Evolutionary conservation across 2,888 invertebrate genomes (phyloP), one percentile per base, ranked within the genome.

Genomic region (Mythimna albipuncta): DNA sequence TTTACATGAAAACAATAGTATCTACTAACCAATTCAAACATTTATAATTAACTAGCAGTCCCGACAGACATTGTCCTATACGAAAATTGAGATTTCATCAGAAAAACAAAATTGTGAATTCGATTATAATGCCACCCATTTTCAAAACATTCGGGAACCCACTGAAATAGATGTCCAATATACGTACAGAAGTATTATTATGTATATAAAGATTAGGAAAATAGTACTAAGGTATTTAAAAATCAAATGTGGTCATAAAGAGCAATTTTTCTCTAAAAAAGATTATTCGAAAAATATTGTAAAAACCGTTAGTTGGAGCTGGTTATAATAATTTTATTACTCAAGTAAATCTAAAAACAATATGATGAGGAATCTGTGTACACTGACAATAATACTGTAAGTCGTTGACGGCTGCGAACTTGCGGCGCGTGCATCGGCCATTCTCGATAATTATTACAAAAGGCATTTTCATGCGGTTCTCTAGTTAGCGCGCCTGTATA

Each of bases 381-480:
- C 64, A 35, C 52, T 68, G 19, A 59, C 67, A 64, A 59, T 64
- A 58, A 57, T 44, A 64, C n/a, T 47, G 54, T 38, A 59, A 72
- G 75, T 84, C 83, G 54, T 63, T 66, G 65, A 74, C 64, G 67
- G 59, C 7, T 1, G 64, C 26, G 26, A 26, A 26, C 26, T 2
- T 26, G 26, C 65, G 63, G 69, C 72, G 69, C 64, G 79, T 81
- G 13, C 44, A 69, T 57, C 62, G 67, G 61, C 63, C 9, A 38
- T 81, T 70, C 64, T 69, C 59, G 54, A 64, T 57, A 26, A 26
- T 26, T 47, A 78, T 69, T 64, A 59, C 72, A 64, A 52, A 59
- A 65, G 50, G 66, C 78, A 78, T 78, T 76, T 78, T 66, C 72
- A 77, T 69, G 64, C 66, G 47, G 57, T 65, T 78, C 62, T 67